Evolutionary conservation across 53 echinoderm and acorn worm species (phyloP).

Genomic region (Echinometra lucunter): DNA sequence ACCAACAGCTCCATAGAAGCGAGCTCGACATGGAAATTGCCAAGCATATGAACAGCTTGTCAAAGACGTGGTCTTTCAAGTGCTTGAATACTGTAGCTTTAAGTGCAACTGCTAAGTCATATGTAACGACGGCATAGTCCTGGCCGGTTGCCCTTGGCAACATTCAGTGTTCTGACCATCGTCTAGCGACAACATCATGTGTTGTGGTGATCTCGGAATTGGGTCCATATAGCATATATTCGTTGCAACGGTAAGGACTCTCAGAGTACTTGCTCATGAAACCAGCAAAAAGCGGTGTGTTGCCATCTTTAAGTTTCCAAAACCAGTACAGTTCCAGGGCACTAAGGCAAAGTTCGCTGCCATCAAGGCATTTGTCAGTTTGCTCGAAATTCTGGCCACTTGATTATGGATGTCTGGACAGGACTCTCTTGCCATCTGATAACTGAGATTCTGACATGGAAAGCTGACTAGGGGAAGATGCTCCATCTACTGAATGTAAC

Average conservation of each 20-base stretch:
- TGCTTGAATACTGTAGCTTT: conserved; percentile 78
- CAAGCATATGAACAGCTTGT: conserved; percentile 79
- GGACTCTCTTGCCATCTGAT: too few relatives aligned
- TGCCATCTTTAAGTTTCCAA: conserved; percentile 68
- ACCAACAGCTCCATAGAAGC: conserved; percentile 77
- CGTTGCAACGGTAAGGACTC: conserved; percentile 76
- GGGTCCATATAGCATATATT: conserved; percentile 85
- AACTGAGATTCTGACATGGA: too few relatives aligned
- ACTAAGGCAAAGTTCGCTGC: conserved; percentile 1
- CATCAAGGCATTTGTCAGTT: neutral
- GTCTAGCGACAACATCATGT: conserved; percentile 86
- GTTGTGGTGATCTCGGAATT: conserved; percentile 75
- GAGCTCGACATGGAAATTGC: conserved; percentile 77
- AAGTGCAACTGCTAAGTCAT: conserved; percentile 80
- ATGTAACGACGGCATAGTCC: conserved; percentile 47
- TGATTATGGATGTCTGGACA: too few relatives aligned
- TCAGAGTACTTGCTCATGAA: conserved; percentile 71
- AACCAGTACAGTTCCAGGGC: conserved; percentile 77
- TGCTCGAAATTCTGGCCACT: neutral
- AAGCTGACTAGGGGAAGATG: too few relatives aligned
- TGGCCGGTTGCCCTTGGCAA: conserved; percentile 74
- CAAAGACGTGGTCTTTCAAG: conserved; percentile 74
- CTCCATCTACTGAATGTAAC: too few relatives aligned
- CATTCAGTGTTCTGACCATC: conserved; percentile 75
- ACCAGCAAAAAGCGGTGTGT: conserved; percentile 73